Evolutionary conservation across 64 coral and sea anemone genomes (phyloP).

Genomic region (Astreopora myriophthalma): DNA sequence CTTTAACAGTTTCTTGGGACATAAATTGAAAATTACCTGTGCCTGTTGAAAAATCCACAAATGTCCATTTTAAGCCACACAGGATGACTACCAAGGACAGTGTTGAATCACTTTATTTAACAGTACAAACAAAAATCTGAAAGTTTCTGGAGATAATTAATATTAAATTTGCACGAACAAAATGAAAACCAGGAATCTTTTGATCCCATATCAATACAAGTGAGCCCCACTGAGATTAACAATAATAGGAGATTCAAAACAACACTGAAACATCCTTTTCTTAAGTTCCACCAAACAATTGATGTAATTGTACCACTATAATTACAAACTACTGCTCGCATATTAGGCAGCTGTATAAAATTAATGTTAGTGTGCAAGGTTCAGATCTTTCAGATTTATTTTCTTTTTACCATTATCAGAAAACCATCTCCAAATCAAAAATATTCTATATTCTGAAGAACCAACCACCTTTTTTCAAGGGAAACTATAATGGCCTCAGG

Average conservation of each 20-base stretch:
- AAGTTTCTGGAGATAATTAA: background rate
- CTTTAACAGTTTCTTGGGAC: too few relatives aligned
- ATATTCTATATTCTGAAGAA: too few relatives aligned
- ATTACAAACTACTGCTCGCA: background rate
- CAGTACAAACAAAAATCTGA: background rate
- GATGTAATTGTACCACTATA: background rate
- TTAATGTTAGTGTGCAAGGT: too few relatives aligned
- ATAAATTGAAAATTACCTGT: background rate
- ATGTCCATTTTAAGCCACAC: background rate
- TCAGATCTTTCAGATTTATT: background rate
- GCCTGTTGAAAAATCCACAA: background rate
- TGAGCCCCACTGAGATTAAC: background rate
- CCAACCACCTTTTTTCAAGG: background rate
- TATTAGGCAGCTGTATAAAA: too few relatives aligned
- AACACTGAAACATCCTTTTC: constrained; percentile 9
- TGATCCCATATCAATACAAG: background rate
- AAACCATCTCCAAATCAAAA: too few relatives aligned
- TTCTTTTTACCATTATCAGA: background rate
- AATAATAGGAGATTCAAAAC: background rate
- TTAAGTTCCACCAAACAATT: background rate
- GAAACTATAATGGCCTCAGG: background rate
- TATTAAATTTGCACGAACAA: background rate
- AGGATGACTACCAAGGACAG: background rate
- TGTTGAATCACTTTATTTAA: background rate
- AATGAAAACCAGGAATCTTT: constrained; percentile 11